Evolutionary conservation across 2,797 vertebrate genomes (phyloP).

Genomic region (Poliocrania exsul): DNA sequence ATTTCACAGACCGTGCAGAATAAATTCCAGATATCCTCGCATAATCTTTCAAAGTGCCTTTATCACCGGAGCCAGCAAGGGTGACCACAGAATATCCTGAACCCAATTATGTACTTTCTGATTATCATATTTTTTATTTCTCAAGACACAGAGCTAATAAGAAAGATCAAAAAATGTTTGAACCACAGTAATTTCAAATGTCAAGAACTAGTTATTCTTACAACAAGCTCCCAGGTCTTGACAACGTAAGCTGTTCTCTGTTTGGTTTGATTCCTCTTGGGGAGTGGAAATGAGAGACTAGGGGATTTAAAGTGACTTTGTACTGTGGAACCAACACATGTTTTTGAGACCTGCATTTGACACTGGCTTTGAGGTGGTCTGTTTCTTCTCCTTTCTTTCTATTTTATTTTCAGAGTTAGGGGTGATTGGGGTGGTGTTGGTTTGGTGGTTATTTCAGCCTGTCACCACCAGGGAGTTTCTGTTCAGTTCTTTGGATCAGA

Average conservation of each 20-base stretch:
- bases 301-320: conserved; percentile 38
- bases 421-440: background rate
- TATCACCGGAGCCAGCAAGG: conserved; percentile 17
- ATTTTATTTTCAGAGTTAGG: background rate
- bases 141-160: conserved; percentile 47
- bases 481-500: background rate
- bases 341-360: background rate
- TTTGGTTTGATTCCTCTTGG: conserved; percentile 58
- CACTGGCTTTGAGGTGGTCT: background rate
- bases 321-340: background rate
- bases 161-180: conserved; percentile 63
- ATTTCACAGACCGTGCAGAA: conserved; percentile 52
- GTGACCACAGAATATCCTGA: conserved; percentile 59
- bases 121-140: conserved; percentile 68
- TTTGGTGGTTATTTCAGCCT: background rate
- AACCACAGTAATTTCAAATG: conserved; percentile 61
- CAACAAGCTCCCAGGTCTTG: conserved; percentile 20
- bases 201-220: conserved; percentile 62
- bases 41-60: conserved; percentile 58
- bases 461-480: background rate
- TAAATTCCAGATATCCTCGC: conserved; percentile 24
- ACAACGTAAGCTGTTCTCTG: conserved; percentile 19
- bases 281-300: background rate
- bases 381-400: background rate
- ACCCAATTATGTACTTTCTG: conserved; percentile 47